Evolutionary conservation across 2,797 vertebrate species (phyloP), one percentile per base, ranked within the genome.

Genomic region (Sebastes kiyomatsui): DNA sequence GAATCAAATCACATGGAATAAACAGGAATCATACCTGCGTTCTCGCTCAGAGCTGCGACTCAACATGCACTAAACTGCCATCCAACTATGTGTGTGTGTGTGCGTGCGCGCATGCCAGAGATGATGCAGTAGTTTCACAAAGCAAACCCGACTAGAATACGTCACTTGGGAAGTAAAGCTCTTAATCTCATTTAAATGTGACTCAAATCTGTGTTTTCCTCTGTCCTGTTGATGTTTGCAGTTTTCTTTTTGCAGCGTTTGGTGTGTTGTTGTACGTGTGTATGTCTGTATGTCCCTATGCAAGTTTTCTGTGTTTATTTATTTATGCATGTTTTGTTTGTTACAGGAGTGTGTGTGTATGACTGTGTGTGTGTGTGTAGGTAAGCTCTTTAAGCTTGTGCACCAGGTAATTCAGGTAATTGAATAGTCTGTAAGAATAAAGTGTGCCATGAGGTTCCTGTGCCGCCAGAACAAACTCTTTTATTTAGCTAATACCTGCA

Each of bases 371-470:
- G 65, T 67, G 65, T n/a, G 42, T 46, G 56, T 27, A 2, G 11
- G 33, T 82, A 84, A 77, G 66, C 67, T 78, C 71, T 87, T 82
- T 76, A 77, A 83, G 80, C 68, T 66, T 73, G 72, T 38, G 73
- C 80, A 81, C 22, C 32, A 79, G 72, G 77, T 89, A 83, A 90
- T 91, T 90, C 74, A 77, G 65, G 74, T 88, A 91, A 91, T 86
- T 87, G 79, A 93, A 90, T 89, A 85, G 75, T 70, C 85, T 82
- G 80, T 75, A 77, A 71, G 69, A 86, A 89, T 78, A 61, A 82
- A 79, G 72, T 87, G 80, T 18, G 38, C 67, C 81, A 82, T 64
- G 67, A 90, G 68, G 79, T 86, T 81, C 25, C 23, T 33, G 69
- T 67, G 68, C 68, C 67, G 65, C 73, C 54, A 79, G 74, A 91